These are phyloP conservation scores for Homarus gammarus DNA, from an alignment of 2,888 invertebrate species.

Conservation along the genomic window DNA sequence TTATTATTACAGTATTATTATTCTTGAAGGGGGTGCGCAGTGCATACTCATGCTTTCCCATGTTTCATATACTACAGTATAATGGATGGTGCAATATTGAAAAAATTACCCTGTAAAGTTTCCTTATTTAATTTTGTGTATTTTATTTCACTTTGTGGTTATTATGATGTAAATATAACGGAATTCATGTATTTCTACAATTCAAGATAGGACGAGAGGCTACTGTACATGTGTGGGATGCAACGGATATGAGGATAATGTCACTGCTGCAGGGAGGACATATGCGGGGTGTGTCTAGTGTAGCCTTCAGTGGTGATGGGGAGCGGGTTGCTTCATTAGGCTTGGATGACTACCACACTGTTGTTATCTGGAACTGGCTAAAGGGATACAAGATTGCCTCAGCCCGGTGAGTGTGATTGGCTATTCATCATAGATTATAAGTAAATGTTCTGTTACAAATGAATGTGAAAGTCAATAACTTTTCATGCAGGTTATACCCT, in stretches of 20 bases:
- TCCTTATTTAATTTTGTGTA: too few relatives aligned
- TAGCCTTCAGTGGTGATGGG: slow-evolving; percentile 79
- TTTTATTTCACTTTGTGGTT: too few relatives aligned
- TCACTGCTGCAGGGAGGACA: slow-evolving; percentile 78
- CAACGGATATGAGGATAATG: slow-evolving; percentile 79
- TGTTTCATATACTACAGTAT: not conserved
- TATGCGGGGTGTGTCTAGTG: slow-evolving; percentile 78
- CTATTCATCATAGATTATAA: too few relatives aligned
- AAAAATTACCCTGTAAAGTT: too few relatives aligned
- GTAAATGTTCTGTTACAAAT: too few relatives aligned
- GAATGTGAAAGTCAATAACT: too few relatives aligned
- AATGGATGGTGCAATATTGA: not conserved
- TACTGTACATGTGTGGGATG: slow-evolving; percentile 80
- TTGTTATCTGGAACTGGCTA: slow-evolving; percentile 81
- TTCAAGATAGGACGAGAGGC: slow-evolving; percentile 80
- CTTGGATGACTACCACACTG: slow-evolving; percentile 80
- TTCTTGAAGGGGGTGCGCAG: too few relatives aligned
- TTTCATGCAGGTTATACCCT: too few relatives aligned
- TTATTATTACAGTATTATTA: too few relatives aligned
- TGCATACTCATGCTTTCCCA: too few relatives aligned
- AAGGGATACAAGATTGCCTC: slow-evolving; percentile 80
- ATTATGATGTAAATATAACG: too few relatives aligned
- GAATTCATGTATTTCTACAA: not conserved
- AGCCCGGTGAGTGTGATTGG: slow-evolving; percentile 78
- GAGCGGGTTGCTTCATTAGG: slow-evolving; percentile 80